phyloP scores from a whole-genome alignment of 2,113 vertebrate species.

The Strix aluco region DNA sequence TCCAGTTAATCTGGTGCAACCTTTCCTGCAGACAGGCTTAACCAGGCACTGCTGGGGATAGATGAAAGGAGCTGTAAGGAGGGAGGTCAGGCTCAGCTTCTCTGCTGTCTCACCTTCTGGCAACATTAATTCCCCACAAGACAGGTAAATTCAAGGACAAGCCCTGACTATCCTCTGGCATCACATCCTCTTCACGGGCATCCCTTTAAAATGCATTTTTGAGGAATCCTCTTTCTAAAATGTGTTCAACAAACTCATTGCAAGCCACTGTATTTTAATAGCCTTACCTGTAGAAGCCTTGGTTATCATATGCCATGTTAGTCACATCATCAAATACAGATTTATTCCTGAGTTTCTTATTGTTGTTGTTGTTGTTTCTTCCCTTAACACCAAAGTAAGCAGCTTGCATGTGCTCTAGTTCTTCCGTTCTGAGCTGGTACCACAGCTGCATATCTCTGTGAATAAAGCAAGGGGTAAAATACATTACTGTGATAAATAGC shows the following conservation, averaged over 20 bases:
- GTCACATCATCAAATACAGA: neutral
- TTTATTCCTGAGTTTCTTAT: slow-evolving; percentile 62
- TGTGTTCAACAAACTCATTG: neutral
- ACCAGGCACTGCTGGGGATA: neutral
- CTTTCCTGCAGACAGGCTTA: neutral
- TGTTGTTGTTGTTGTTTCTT: slow-evolving; percentile 84
- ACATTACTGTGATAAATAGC: neutral
- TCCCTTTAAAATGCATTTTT: neutral
- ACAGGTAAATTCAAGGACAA: neutral
- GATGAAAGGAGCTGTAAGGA: neutral
- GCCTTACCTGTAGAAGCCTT: slow-evolving; percentile 77
- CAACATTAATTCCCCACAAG: neutral
- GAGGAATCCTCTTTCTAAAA: neutral
- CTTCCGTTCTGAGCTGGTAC: slow-evolving; percentile 78
- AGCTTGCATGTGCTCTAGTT: slow-evolving; percentile 72
- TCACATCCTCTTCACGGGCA: neutral
- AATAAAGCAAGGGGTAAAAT: slow-evolving; percentile 26
- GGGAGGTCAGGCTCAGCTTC: neutral
- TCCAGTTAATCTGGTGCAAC: neutral
- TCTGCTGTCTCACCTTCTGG: neutral
- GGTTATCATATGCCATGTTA: slow-evolving; percentile 69
- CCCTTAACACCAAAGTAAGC: slow-evolving; percentile 77
- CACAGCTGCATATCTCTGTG: slow-evolving; percentile 80
- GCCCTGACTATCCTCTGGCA: neutral
- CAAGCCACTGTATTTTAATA: neutral